Conservation (phyloP, 1,140 invertebrate genomes). For the Maniola jurtina region DNA sequence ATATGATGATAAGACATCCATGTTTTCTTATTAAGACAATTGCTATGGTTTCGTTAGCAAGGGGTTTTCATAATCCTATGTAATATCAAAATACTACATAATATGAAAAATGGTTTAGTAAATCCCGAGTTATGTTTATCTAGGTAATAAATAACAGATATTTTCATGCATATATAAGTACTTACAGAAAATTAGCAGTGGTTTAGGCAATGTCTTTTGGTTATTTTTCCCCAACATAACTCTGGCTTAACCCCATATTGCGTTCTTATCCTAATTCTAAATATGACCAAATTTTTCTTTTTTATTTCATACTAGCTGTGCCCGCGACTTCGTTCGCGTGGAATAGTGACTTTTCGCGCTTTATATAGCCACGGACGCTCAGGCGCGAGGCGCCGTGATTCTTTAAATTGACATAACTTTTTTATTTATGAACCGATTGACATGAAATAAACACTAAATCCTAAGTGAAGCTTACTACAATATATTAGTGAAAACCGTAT, state of each 20-base stretch:
- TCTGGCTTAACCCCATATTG: neutral
- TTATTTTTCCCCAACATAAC: slow-evolving; percentile 4
- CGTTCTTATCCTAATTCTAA: neutral
- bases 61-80: no score
- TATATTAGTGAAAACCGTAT: no score
- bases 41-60: slow-evolving; percentile 16
- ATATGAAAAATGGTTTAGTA: slow-evolving; percentile 25
- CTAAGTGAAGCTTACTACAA: no score
- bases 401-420: no score
- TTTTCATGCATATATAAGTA: slow-evolving; percentile 16
- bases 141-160: slow-evolving; percentile 23
- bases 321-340: no score
- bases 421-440: no score
- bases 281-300: neutral
- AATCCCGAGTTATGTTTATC: slow-evolving; percentile 20
- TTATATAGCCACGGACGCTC: no score
- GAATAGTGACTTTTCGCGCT: no score
- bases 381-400: no score
- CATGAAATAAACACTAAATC: no score
- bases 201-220: slow-evolving; percentile 2
- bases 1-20: slow-evolving; percentile 39
- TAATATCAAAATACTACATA: neutral
- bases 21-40: slow-evolving; percentile 41
- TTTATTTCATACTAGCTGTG: no score
- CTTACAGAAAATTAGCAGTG: slow-evolving; percentile 7